A percentile compares a stretch with the other conserved stretches of the same genome.
Conservation (phyloP, 2,888 invertebrate genomes). For the Chorisops tibialis region DNA sequence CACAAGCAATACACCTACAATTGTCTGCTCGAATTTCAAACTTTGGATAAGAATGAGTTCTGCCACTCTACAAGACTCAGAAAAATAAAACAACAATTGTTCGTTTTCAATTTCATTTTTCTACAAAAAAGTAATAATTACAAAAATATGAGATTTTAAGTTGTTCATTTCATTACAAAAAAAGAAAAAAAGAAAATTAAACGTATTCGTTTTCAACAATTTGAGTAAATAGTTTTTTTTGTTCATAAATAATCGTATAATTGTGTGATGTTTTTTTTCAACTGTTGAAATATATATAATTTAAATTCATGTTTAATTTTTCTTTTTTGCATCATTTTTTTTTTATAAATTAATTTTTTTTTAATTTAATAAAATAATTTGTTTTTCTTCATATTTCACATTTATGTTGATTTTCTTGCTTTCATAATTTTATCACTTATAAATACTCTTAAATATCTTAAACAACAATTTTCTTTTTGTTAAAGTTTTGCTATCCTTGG, state of each 20-base stretch:
- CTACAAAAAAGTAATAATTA: conserved; percentile 21
- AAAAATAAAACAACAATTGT: neutral
- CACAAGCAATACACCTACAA: no score
- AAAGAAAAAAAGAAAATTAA: conserved; percentile 2
- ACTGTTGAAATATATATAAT: neutral
- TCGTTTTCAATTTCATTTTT: conserved; percentile 24
- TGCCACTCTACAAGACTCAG: neutral
- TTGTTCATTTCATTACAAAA: conserved; percentile 15
- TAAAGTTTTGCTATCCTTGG: neutral
- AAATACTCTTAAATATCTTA: neutral
- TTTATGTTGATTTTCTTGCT: neutral
- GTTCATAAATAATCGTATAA: neutral
- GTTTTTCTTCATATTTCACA: neutral
- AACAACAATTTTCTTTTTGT: neutral
- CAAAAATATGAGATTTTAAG: conserved; percentile 22
- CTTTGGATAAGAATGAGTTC: no score
- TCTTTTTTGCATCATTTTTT: neutral
- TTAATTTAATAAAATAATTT: neutral
- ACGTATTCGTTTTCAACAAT: conserved; percentile 14
- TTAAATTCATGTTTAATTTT: neutral
- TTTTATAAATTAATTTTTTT: neutral
- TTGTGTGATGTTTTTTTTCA: neutral
- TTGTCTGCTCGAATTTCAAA: no score
- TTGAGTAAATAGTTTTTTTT: neutral
- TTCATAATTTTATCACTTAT: neutral